Base-by-base conservation (phyloP, 2,797 vertebrate genomes). In the Pitangus sulphuratus region DNA sequence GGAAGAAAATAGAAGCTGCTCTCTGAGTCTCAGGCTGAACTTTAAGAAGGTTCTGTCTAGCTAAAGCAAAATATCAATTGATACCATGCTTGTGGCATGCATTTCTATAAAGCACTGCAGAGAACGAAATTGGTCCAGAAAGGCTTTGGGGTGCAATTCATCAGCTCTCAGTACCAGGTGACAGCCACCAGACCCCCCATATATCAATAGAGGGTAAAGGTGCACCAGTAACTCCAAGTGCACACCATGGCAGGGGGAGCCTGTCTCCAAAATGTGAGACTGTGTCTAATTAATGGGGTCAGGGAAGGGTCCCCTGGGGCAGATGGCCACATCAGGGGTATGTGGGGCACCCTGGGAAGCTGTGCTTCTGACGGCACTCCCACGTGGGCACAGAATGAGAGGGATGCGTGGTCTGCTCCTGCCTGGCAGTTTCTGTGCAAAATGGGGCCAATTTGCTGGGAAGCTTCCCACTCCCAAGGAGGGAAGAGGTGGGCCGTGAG, bases 401-500 rank as follows among this genome's bases (percentile, higher is more conserved):
- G 47, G 69, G 84, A 96, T 85, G 65, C 62, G n/a, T 84, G 89
- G 87, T 93, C 89, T 94, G 76, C 94, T 90, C 70, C 62, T 50
- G 83, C 74, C 76, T 93, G 91, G 95, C 94, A 91, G 54, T 93
- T 97, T 95, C 93, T 90, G 58, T 84, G 58, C 70, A 90, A 90
- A 95, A 95, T 66, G 60, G 88, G 95, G 90, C 96, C 94, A 95
- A 77, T 95, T 95, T 96, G 76, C 91, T 92, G 90, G 66, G 86
- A 90, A 93, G 81, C 82, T 93, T 94, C 87, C 94, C 71, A 85
- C 87, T 87, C 93, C 92, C 75, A 92, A 86, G 71, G 94, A 93
- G 84, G 87, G 94, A 96, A 94, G 93, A 94, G 95, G 97, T 96
- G 93, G 96, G 97, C 96, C 51, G 95, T 4, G 93, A 98, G 97